Conservation (phyloP, 1,140 invertebrate species). For the Papilio aristodemus region DNA sequence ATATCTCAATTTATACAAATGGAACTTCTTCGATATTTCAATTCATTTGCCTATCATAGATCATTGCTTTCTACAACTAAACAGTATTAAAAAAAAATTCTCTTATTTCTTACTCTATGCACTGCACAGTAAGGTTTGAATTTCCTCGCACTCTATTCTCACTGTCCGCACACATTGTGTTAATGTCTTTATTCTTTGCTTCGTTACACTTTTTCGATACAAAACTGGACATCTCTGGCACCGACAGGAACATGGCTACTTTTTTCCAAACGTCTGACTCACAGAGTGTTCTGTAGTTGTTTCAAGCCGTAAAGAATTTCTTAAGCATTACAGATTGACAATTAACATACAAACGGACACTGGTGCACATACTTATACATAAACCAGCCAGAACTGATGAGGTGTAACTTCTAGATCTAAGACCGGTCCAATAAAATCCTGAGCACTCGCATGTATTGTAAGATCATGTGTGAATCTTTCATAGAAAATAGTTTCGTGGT, state of each 20-base stretch:
- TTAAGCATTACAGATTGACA: constrained; percentile 50
- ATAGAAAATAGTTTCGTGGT: constrained; percentile 45
- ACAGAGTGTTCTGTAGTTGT: constrained; percentile 42
- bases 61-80: constrained; percentile 60
- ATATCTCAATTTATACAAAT: constrained; percentile 48
- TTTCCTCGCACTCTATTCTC: constrained; percentile 66
- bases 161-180: constrained; percentile 64
- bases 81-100: constrained; percentile 43
- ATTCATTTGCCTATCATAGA: constrained; percentile 58
- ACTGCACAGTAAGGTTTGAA: constrained; percentile 75
- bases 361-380: constrained; percentile 79
- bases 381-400: constrained; percentile 71
- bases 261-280: constrained; percentile 47
- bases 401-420: constrained; percentile 52
- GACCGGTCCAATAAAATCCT: constrained; percentile 44
- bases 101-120: constrained; percentile 71
- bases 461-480: constrained; percentile 51
- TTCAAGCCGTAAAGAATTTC: constrained; percentile 38
- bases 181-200: constrained; percentile 66
- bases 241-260: constrained; percentile 57
- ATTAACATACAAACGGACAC: constrained; percentile 59
- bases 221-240: constrained; percentile 62
- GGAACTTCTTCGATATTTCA: constrained; percentile 48
- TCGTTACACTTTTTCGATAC: constrained; percentile 64
- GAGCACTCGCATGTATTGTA: constrained; percentile 66